Base-by-base conservation (phyloP, 2,797 vertebrate species). In the Helicolenus hilgendorfi region DNA sequence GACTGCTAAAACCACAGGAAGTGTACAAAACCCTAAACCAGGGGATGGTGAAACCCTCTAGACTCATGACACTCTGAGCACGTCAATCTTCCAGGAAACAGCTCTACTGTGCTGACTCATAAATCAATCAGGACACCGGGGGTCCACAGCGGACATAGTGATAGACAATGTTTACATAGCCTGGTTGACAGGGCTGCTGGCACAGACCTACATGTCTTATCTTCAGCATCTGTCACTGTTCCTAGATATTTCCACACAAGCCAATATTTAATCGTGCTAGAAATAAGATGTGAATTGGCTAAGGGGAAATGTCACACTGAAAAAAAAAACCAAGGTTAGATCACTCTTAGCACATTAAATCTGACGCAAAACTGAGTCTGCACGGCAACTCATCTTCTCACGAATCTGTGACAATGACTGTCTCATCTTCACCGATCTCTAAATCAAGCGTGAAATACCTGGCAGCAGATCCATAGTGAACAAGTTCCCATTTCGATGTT, bases 401-500 rank as follows among this genome's bases (percentile, higher is more conserved):
- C 14, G 22, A 62, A 62, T 49, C 60, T 33, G 62, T 26, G 45
- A 73, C 55, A 55, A 69, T 18, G 58, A 31, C 14, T 24, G 11
- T 60, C 53, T 69, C 75, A 7, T 59, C 55, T 55, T 73, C 41
- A 29, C 10, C 13, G 27, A 55, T 53, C 3, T 77, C 45, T 59
- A 53, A 71, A 62, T 4, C 36, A 20, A 7, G n/a, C 20, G 75
- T 73, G 35, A 92, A 94, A 93, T 97, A 97, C 97, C 97, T 97
- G 91, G 94, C 95, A 70, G 96, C 93, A 18, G 93, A 89, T 94
- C 94, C 96, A 79, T 95, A 95, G 82, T 97, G 96, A 90, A 97
- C 94, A 22, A 96, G 94, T 77, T 97, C 91, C 96, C 96, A 96
- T 89, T 96, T 94, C 77, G 96, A 96, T 76, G 84, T 90, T n/a